Conservation (phyloP, 2,797 vertebrate species). For the Lutjanus argentimaculatus region DNA sequence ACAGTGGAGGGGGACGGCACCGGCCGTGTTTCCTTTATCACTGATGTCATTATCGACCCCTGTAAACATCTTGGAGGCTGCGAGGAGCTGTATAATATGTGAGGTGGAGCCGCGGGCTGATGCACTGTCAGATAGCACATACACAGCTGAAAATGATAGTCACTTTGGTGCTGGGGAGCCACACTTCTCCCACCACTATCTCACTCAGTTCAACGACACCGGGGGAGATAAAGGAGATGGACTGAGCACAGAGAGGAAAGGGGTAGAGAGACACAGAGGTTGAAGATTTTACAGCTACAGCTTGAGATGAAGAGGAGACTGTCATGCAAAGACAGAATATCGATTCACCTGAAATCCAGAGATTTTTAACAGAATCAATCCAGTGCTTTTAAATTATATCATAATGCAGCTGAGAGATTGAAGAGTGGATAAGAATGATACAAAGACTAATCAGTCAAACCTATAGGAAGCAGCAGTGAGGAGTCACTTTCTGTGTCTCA, state of each 20-base stretch:
- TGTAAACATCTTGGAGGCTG: conserved; percentile 70
- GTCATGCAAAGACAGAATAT: conserved; percentile 23
- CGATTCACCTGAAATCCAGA: conserved; percentile 21
- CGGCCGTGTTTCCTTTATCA: conserved; percentile 65
- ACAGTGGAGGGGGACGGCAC: neutral
- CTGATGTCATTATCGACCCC: conserved; percentile 74
- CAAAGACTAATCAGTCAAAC: neutral
- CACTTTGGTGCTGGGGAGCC: conserved; percentile 57
- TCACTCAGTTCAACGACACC: conserved; percentile 55
- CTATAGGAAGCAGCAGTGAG: conserved; percentile 10
- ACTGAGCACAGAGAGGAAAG: conserved; percentile 54
- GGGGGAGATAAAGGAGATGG: conserved; percentile 72
- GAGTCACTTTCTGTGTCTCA: conserved; percentile 28
- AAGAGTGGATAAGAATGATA: conserved; percentile 4
- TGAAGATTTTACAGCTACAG: conserved; percentile 48
- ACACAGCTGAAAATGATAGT: conserved; percentile 72
- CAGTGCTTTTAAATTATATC: conserved; percentile 15
- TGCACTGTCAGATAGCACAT: conserved; percentile 74
- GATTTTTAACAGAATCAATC: conserved; percentile 15
- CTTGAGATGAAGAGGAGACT: conserved; percentile 45
- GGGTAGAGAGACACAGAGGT: conserved; percentile 35
- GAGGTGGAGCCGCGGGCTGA: conserved; percentile 64
- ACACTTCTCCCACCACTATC: conserved; percentile 67
- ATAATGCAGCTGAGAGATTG: neutral
- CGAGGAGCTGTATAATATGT: conserved; percentile 59